Percentiles rank a stretch among this genome's conserved stretches.
These are phyloP conservation scores for Gorsachius goisagi DNA, from an alignment of 2,113 vertebrate species.

Conservation along the genomic window DNA sequence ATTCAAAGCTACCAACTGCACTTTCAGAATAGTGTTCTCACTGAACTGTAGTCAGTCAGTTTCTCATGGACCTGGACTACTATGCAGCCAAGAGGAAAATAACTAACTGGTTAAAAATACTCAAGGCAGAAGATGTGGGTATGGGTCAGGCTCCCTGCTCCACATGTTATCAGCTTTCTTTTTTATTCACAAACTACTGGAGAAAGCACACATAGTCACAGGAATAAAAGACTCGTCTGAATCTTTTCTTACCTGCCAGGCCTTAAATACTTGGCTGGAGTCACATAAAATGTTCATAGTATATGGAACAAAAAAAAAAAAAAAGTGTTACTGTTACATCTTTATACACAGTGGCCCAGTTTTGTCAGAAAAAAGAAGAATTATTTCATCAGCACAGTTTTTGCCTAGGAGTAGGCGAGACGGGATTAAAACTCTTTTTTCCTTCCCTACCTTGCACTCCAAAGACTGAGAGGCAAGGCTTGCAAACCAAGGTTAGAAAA, in stretches of 20 bases:
- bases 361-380: neutral
- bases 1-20: neutral
- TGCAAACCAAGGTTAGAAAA: neutral
- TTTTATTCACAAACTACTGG: neutral
- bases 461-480: neutral
- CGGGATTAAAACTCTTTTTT: neutral
- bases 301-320: neutral
- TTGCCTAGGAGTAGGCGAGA: neutral
- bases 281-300: neutral
- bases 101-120: neutral
- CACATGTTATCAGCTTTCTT: neutral
- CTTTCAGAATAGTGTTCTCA: neutral
- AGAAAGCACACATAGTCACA: neutral
- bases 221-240: neutral
- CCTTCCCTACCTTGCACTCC: neutral
- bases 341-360: neutral
- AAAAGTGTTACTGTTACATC: neutral
- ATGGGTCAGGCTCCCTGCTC: neutral
- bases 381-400: neutral
- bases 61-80: neutral
- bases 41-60: neutral
- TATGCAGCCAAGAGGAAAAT: neutral
- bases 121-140: neutral
- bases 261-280: neutral
- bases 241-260: neutral